Evolutionary conservation across 2,113 vertebrate species (phyloP).

Genomic region (Anser brachyrhynchus): DNA sequence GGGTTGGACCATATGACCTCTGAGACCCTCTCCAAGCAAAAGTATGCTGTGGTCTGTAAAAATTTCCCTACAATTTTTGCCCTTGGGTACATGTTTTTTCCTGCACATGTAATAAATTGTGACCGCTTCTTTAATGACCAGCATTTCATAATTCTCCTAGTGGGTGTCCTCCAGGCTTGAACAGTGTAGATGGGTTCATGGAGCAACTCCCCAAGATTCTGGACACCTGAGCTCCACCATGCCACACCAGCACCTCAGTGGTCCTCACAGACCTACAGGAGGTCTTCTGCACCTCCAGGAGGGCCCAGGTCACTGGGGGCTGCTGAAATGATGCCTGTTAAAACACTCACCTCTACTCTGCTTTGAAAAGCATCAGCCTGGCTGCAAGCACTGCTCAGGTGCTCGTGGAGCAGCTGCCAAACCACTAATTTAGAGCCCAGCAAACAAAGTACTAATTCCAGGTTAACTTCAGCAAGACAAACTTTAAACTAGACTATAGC

Average conservation of each 20-base stretch:
- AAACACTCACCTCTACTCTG: background rate
- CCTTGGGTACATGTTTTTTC: background rate
- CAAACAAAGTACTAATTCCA: background rate
- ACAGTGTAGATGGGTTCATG: background rate
- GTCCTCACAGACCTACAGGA: background rate
- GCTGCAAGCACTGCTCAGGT: background rate
- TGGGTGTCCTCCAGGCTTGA: background rate
- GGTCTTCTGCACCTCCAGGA: background rate
- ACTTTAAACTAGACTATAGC: background rate
- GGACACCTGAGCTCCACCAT: background rate
- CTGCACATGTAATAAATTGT: background rate
- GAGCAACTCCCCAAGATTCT: background rate
- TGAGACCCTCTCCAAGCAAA: background rate
- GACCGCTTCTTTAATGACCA: background rate
- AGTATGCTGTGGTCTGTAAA: background rate
- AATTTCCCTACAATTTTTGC: background rate
- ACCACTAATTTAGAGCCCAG: background rate
- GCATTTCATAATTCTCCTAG: background rate
- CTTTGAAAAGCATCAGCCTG: background rate
- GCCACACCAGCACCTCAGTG: background rate
- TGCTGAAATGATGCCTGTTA: background rate
- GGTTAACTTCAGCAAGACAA: background rate
- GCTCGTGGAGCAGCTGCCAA: background rate
- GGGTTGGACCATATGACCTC: background rate
- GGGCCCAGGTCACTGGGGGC: background rate